Base-by-base conservation (phyloP, 2,797 vertebrate genomes). In the Masticophis lateralis region DNA sequence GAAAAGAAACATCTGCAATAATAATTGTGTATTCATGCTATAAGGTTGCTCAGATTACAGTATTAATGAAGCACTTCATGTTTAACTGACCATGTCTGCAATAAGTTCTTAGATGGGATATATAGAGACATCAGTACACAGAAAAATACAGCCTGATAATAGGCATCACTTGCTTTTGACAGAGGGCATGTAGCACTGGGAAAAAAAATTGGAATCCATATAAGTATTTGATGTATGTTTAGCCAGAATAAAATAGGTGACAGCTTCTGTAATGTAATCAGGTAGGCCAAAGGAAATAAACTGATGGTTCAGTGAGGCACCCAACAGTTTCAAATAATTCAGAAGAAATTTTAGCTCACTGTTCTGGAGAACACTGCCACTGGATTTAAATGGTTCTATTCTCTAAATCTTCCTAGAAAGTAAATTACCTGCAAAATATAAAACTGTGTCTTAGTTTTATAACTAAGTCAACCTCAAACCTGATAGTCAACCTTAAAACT, bases 1-100 rank as follows among this genome's bases (percentile, higher is more conserved):
- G 60, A 69, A 1, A 86, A 60, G 89, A 83, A 92, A 69, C 63
- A 90, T 91, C 69, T 94, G 88, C 90, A 95, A 93, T 94, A 97
- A 95, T 91, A 94, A 25, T 51, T 92, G 57, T 87, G 37, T 83
- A 59, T 55, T 20, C n/a, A 61, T 93, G 89, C 60, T 0, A 0
- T 66, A 32, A 37, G 86, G 56, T 93, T 95, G 92, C 89, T 94
- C 94, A 57, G 91, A 61, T 95, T 95, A 93, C 79, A 87, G 14
- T 91, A 90, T 0, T 92, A 0, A 53, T 92, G 88, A 88, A 13
- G 63, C 27, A 79, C 93, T 94, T 43, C 69, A 83, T 94, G 92
- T 94, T 95, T 83, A 94, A 95, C 88, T 95, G 94, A 95, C 61
- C 90, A 4, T 87, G 2, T 91, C 92, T 92, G 25, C 37, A 91